Base-by-base conservation (phyloP, 2,888 invertebrate genomes). In the Drosophila multiciliata region DNA sequence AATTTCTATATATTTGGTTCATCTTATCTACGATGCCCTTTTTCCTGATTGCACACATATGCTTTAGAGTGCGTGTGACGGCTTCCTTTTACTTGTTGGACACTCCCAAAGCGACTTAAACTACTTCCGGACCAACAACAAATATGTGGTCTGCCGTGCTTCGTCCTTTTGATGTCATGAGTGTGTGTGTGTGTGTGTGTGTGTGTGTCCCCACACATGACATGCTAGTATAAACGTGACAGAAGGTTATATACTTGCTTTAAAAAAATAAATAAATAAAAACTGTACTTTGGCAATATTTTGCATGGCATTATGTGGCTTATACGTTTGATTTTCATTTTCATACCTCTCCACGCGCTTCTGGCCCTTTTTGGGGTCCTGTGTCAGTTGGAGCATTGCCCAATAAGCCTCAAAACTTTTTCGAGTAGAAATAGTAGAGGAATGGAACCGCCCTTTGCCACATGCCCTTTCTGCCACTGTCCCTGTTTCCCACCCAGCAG, bases 281-380 rank as follows among this genome's bases (percentile, higher is more conserved):
- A 83, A 83, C 63, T 61, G 74, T 78, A 54, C 82, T 68, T 66
- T 83, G 45, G 65, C 70, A 84, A 84, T 89, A 89, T 89, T 84
- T 83, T 87, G 82, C 85, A 87, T 87, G 67, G 70, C 66, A 87
- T 81, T 83, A 78, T 72, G 72, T 58, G 75, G 73, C 80, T 88
- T 80, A 80, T 75, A 70, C 77, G 69, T 75, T 29, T 29, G 29
- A 29, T 29, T 29, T 29, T 29, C 69, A 75, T 79, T 49, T 58
- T 29, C 52, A 26, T 20, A 42, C 38, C 12, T 7, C 49, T 12
- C 20, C 35, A 11, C 48, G n/a, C 0, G 3, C 9, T 12, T 3
- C 1, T 9, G 15, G 33, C 49, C 17, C 12, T 11, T 15, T 23
- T 20, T 11, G 35, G 23, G 23, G 26, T 26, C 57, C n/a, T 60